phyloP scores from a whole-genome alignment of 2,888 invertebrate genomes.

The Nowickia ferox region DNA sequence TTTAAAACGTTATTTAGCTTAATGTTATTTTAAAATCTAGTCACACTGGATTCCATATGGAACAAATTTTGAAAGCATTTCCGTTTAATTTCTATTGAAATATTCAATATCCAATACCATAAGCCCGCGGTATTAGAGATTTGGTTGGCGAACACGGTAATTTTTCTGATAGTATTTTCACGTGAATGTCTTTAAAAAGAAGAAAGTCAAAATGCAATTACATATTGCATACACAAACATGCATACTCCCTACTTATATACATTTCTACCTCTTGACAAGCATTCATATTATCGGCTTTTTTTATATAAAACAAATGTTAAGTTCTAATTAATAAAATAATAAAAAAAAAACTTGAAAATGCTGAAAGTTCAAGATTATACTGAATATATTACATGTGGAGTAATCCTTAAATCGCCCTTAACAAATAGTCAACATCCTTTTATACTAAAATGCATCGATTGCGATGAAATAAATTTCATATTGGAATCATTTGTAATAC shows the following conservation, averaged over 20 bases:
- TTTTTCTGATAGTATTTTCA: not conserved
- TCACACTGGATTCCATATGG: too few relatives aligned
- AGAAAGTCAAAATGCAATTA: conserved; percentile 7
- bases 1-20: too few relatives aligned
- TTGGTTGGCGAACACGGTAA: too few relatives aligned
- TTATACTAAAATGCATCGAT: conserved; percentile 61
- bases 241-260: not conserved
- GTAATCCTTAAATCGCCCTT: conserved; percentile 60
- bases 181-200: conserved; percentile 30
- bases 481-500: conserved; percentile 60
- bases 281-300: not conserved
- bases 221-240: not conserved
- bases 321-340: not conserved
- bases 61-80: too few relatives aligned
- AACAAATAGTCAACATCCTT: conserved; percentile 40
- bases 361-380: conserved; percentile 48
- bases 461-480: conserved; percentile 57
- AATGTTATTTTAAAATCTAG: too few relatives aligned
- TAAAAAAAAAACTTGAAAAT: conserved; percentile 22
- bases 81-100: too few relatives aligned
- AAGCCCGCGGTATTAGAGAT: too few relatives aligned
- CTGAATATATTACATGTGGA: conserved; percentile 61
- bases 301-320: not conserved
- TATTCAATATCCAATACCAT: too few relatives aligned
- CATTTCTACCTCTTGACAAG: not conserved